Conservation (phyloP, 2,113 vertebrate genomes). For the Cephalopterus ornatus region DNA sequence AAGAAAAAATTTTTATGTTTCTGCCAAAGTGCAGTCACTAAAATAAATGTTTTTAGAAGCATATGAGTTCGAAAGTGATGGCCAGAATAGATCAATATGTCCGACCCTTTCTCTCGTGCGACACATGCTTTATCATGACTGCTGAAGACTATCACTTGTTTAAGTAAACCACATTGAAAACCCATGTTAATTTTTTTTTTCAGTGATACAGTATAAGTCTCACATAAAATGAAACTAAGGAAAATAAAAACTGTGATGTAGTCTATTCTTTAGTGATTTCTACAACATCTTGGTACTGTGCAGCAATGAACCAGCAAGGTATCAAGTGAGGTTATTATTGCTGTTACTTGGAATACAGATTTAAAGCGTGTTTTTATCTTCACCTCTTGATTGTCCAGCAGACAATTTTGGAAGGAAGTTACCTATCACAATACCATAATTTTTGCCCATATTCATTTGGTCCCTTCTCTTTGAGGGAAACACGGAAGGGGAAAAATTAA, state of each 20-base stretch:
- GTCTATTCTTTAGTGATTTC: not conserved
- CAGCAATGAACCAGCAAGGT: not conserved
- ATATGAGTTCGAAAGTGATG: not conserved
- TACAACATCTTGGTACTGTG: not conserved
- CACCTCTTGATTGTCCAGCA: not conserved
- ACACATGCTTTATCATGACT: not conserved
- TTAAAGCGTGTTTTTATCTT: not conserved
- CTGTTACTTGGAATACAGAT: not conserved
- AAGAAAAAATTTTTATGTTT: constrained; percentile 6
- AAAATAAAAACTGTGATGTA: not conserved
- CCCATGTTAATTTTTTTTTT: not conserved
- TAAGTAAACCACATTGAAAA: not conserved
- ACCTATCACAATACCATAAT: rapidly evolving
- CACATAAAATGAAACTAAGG: not conserved
- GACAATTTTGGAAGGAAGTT: not conserved
- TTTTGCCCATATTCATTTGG: not conserved
- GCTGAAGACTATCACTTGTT: not conserved
- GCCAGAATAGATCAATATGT: not conserved
- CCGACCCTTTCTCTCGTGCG: not conserved
- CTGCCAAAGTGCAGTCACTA: not conserved
- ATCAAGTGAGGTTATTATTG: not conserved
- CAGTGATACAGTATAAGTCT: not conserved
- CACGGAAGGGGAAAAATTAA: not conserved
- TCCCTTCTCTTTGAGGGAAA: not conserved
- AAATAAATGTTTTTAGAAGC: not conserved